These are phyloP conservation scores for Coenobita brevimanus DNA, from an alignment of 1,140 invertebrate species.

Conservation along the genomic window DNA sequence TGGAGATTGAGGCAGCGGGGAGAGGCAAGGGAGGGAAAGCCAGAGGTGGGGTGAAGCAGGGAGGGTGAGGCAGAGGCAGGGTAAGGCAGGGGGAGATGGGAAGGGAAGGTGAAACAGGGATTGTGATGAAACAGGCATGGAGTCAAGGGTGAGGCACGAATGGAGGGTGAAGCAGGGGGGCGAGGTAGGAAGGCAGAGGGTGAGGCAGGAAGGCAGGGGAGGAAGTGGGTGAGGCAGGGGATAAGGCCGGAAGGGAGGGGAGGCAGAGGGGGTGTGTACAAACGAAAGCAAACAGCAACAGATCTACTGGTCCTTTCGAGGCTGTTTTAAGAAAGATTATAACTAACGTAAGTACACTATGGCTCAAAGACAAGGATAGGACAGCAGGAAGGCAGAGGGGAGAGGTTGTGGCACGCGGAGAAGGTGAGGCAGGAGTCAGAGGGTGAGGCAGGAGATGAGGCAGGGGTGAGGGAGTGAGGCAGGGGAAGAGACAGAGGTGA, in stretches of 20 bases:
- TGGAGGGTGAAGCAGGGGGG: too few relatives aligned
- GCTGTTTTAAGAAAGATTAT: not conserved
- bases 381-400: slow-evolving; percentile 4
- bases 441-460: not conserved
- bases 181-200: not conserved
- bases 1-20: not conserved
- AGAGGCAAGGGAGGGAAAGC: not conserved
- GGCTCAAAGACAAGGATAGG: not conserved
- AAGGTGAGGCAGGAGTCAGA: not conserved
- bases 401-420: not conserved
- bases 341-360: not conserved
- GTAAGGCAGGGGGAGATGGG: not conserved
- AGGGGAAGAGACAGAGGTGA: not conserved
- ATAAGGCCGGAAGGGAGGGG: too few relatives aligned
- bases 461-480: not conserved
- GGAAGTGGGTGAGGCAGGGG: not conserved
- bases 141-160: not conserved
- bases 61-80: not conserved
- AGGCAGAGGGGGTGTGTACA: too few relatives aligned
- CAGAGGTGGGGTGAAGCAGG: not conserved
- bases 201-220: not conserved
- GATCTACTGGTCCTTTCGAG: not conserved
- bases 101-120: too few relatives aligned
- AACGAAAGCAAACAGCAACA: not conserved
- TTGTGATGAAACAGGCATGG: not conserved